Evolutionary conservation across 2,113 vertebrate species (phyloP), one percentile per base, ranked within the genome.

Genomic region (Phaetusa simplex): DNA sequence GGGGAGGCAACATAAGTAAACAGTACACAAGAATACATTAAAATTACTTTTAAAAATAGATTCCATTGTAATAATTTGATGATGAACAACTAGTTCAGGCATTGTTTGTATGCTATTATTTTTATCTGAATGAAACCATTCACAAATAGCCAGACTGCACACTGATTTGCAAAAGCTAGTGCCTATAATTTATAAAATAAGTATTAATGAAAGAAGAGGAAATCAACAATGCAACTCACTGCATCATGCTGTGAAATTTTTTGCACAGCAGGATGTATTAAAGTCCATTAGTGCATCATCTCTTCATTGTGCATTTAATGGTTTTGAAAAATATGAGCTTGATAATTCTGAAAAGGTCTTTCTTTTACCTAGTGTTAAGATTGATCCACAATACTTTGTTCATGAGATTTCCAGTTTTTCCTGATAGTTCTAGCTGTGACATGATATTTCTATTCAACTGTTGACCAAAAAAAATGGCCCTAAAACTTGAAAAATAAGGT

Each of bases 1-100:
- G 12, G 36, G 77, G 17, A 71, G n/a, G 29, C 32, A 81, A 59
- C 7, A 10, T 26, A 56, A 94, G 55, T 62, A 94, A 94, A 83
- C 29, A 66, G 8, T n/a, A 71, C 14, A 53, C 2, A 77, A 66
- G 42, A 79, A 72, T 90, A 52, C 16, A 74, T 94, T 81, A 88
- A 83, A 86, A 70, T 64, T 69, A 52, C 23, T 74, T 80, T 71
- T 74, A 81, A 83, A 94, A 95, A 94, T 83, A 87, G 52, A 86
- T 83, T 80, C 14, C 7, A 74, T 81, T 77, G 29, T 50, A 90
- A 82, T 69, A 53, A 58, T 59, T 80, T 90, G 23, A 83, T 62
- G n/a, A 86, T 73, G 64, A 92, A 20, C 61, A 76, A 64, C 42
- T 78, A 38, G 5, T 62, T 92, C 82, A 67, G 26, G 5, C n/a